Conservation (phyloP, 1,140 invertebrate species). For the Venustaconcha ellipsiformis region DNA sequence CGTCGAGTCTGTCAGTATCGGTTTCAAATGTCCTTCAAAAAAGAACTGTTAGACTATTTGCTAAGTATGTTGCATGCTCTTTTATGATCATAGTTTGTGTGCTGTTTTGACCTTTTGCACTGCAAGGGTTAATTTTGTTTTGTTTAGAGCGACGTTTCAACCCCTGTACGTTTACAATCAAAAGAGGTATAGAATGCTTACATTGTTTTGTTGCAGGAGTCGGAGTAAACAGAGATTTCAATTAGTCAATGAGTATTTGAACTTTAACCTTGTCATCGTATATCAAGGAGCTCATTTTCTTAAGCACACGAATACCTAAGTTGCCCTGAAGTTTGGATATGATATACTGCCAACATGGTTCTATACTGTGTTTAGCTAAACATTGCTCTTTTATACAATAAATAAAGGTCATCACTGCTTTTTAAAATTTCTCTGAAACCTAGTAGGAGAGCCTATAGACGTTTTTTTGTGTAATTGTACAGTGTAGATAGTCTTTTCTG, state of each 20-base stretch:
- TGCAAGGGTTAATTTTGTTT: conserved; percentile 9
- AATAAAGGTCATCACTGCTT: conserved; percentile 17
- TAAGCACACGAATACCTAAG: conserved; percentile 21
- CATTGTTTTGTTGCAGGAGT: conserved; percentile 2
- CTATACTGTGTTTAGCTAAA: conserved; percentile 11
- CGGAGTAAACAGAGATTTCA: conserved; percentile 26
- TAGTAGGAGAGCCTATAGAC: conserved; percentile 3
- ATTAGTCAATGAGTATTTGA: conserved; percentile 13
- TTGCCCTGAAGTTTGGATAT: conserved; percentile 28
- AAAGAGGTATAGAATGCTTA: background rate
- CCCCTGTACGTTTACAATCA: conserved; percentile 6
- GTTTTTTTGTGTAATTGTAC: conserved; percentile 18
- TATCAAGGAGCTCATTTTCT: conserved; percentile 5
- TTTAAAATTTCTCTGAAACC: conserved; percentile 21
- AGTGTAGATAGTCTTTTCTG: conserved; percentile 7
- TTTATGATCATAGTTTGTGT: conserved; percentile 11
- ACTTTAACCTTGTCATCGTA: conserved; percentile 26
- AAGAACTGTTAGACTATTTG: background rate
- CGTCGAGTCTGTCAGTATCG: too few relatives aligned
- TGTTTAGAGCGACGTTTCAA: conserved; percentile 2
- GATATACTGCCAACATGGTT: conserved; percentile 14
- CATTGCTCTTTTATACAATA: conserved; percentile 24
- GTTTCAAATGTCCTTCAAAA: too few relatives aligned
- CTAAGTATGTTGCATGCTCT: conserved; percentile 7
- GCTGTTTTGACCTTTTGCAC: conserved; percentile 10